These are phyloP conservation scores for Colius striatus DNA, from an alignment of 2,113 vertebrate species.

Conservation along the genomic window DNA sequence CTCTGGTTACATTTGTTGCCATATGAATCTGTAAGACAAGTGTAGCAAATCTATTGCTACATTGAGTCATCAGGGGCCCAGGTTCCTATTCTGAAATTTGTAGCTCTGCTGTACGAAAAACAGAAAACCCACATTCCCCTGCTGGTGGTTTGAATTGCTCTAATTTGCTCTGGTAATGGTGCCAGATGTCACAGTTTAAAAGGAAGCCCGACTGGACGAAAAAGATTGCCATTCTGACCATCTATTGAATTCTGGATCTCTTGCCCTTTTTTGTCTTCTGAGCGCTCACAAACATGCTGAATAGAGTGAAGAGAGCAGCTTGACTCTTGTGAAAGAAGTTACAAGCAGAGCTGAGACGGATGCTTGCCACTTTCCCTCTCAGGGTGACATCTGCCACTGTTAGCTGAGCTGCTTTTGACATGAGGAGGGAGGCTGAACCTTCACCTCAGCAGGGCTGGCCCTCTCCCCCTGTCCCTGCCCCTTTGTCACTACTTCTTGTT, in stretches of 20 bases:
- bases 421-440: neutral
- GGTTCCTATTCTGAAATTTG: slow-evolving; percentile 1
- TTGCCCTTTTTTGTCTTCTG: slow-evolving; percentile 61
- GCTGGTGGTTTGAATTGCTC: slow-evolving; percentile 65
- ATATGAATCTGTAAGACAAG: slow-evolving; percentile 20
- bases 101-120: neutral
- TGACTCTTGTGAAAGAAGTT: slow-evolving; percentile 50
- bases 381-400: slow-evolving; percentile 54
- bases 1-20: neutral
- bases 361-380: slow-evolving; percentile 25
- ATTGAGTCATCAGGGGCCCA: neutral
- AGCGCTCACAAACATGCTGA: slow-evolving; percentile 65
- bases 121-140: slow-evolving; percentile 50
- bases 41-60: slow-evolving; percentile 45
- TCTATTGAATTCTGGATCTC: slow-evolving; percentile 71
- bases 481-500: neutral
- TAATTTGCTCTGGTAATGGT: slow-evolving; percentile 74
- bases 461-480: neutral
- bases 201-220: slow-evolving; percentile 24
- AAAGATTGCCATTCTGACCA: slow-evolving; percentile 73
- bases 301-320: slow-evolving; percentile 32
- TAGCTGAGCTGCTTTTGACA: neutral
- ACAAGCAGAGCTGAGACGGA: slow-evolving; percentile 46
- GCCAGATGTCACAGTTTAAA: slow-evolving; percentile 77
- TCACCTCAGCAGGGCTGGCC: neutral